Evolutionary conservation across 2,888 invertebrate species (phyloP).

Genomic region (Melinaea marsaeus): DNA sequence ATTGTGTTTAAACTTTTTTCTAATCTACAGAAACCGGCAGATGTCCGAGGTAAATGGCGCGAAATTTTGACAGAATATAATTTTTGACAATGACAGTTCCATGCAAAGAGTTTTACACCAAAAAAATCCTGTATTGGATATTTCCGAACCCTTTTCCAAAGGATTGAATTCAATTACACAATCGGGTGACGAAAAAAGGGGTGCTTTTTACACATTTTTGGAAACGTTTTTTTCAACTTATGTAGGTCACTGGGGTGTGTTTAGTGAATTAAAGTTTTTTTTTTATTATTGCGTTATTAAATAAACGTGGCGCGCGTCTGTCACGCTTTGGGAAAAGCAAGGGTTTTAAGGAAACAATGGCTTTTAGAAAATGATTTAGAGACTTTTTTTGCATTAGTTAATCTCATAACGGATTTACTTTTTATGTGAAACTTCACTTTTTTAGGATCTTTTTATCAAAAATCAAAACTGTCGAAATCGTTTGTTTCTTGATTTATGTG

Average conservation of each 20-base stretch:
- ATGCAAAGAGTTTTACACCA: slow-evolving; percentile 40
- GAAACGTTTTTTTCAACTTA: slow-evolving; percentile 57
- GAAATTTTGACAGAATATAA: slow-evolving; percentile 75
- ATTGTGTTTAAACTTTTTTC: slow-evolving; percentile 69
- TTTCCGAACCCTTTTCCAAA: slow-evolving; percentile 75
- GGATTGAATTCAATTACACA: slow-evolving; percentile 74
- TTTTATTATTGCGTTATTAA: slow-evolving; percentile 39
- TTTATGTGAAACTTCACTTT: slow-evolving; percentile 46
- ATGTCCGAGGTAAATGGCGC: slow-evolving; percentile 74
- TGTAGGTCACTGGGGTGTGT: slow-evolving; percentile 71
- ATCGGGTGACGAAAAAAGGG: slow-evolving; percentile 51
- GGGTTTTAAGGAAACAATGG: slow-evolving; percentile 71
- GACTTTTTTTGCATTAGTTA: slow-evolving; percentile 43
- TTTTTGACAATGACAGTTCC: slow-evolving; percentile 66
- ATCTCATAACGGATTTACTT: slow-evolving; percentile 57
- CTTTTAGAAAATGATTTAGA: slow-evolving; percentile 72
- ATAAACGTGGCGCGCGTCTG: slow-evolving; percentile 66
- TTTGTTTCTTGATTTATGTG: slow-evolving; percentile 57
- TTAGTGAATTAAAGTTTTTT: slow-evolving; percentile 62
- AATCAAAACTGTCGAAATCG: slow-evolving; percentile 50
- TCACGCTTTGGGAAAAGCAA: slow-evolving; percentile 61
- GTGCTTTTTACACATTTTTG: slow-evolving; percentile 63
- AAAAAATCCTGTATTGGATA: slow-evolving; percentile 64
- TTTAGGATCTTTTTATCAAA: slow-evolving; percentile 45
- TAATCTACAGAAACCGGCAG: slow-evolving; percentile 51